Evolutionary conservation across 2,888 invertebrate species (phyloP), one percentile per base, ranked within the genome.

Genomic region (Mythimna pallens): DNA sequence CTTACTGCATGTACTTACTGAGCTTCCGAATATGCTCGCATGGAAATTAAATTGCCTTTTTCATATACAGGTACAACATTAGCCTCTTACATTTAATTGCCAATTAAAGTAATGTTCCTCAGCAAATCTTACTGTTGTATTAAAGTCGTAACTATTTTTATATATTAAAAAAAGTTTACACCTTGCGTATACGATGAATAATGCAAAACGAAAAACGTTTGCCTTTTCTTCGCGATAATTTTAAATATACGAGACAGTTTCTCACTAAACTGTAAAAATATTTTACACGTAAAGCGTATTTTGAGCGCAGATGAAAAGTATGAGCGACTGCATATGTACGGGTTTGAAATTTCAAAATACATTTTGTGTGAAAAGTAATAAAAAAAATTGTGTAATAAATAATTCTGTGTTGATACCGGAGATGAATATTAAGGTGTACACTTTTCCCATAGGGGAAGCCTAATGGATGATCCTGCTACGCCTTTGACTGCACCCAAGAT

Each of bases 401-500:
- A 17, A 43, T 47, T 47, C 43, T 47, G 14, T 47, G 47, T 47
- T 17, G 73, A 54, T 68, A 62, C 8, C 20, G 65, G 79, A 77
- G 80, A 88, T 86, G 86, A 87, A 87, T 87, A 87, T 82, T 83
- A 80, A 73, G 76, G 77, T 78, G 82, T 82, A 87, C 82, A 86
- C 86, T 87, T 84, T 82, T 80, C 76, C 86, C 86, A 87, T 87
- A 87, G n/a, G n/a, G n/a, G n/a, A n/a, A n/a, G n/a, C n/a, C 87
- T 89, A 90, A 91, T 89, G 86, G 90, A 89, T 89, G 85, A 85
- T 86, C 83, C 80, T 83, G 88, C 86, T 87, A 86, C 87, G 85
- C 81, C 80, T 86, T 87, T 87, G 89, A 89, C 89, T 90, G 90
- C 87, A 83, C 72, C 61, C 76, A 89, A 92, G 92, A 92, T 89